Base-by-base conservation (phyloP, 2,888 invertebrate species). In the Rotaria magnacalcarata region DNA sequence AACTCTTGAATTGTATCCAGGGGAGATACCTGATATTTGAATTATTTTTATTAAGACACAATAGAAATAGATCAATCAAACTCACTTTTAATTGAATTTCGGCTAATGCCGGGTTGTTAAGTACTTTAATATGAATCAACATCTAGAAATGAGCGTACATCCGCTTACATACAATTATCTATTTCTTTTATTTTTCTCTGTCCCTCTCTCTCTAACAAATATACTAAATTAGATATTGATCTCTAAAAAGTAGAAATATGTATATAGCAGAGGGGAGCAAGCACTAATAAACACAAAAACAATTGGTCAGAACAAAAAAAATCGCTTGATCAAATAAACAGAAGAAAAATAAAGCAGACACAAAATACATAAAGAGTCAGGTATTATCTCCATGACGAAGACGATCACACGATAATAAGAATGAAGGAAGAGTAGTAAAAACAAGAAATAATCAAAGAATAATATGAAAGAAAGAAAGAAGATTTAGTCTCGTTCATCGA, bases 21-120 rank as follows among this genome's bases (percentile, higher is more conserved):
- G 47, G 80, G 80, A 11, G 80, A 80, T 47, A 80, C 80, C 80
- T 80, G 24, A 24, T 2, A 80, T 43, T 67, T 34, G 19, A 41
- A 34, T 67, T 34, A 16, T 16, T 52, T 52, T 27, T 67, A 34
- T 16, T 27, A 7, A 67, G 16, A 19, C 34, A 34, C 19, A 67
- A 34, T 34, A 19, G 19, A 11, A 8, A 34, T 27, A 34, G 16
- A 34, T 34, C 6, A 34, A 27, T 60, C 1, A 60, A 67, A 67
- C 67, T 67, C 34, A 67, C 67, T 14, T 67, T 19, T 16, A 67
- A 27, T 67, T 67, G 67, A 67, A 67, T 41, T 67, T 67, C 67
- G 34, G 67, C 67, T 67, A 41, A 67, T 27, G 67, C 67, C 67
- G 67, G 67, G 34, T 67, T 67, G 67, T 67, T 67, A 7, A 67